Percentiles rank a stretch among this genome's conserved stretches.
Evolutionary conservation across 2,888 invertebrate genomes (phyloP).

Genomic region (Neuroscelio doddi): DNA sequence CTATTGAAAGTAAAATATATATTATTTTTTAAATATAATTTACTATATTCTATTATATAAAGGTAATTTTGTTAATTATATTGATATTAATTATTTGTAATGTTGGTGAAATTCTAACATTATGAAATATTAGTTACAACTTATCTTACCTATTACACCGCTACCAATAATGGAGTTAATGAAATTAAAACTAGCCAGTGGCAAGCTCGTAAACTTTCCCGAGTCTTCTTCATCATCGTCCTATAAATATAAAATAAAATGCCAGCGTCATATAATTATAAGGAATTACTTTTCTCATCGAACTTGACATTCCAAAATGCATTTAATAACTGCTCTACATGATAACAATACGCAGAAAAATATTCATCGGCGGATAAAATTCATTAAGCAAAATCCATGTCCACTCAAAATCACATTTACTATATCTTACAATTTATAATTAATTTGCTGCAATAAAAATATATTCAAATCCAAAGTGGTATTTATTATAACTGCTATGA

Average conservation of each 20-base stretch:
- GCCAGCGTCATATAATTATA: slow-evolving; percentile 25
- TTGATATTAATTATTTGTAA: too few species aligned
- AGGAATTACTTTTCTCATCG: slow-evolving; percentile 19
- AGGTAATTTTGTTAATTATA: too few species aligned
- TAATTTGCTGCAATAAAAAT: too few species aligned
- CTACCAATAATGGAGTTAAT: slow-evolving; percentile 92
- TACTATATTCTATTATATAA: too few species aligned
- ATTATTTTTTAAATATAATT: too few species aligned
- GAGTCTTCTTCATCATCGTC: slow-evolving; percentile 73
- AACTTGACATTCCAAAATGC: slow-evolving; percentile 30
- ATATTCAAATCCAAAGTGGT: too few species aligned
- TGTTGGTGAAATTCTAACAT: too few species aligned
- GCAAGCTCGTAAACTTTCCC: slow-evolving; percentile 79
- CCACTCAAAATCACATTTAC: background rate
- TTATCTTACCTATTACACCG: slow-evolving; percentile 82
- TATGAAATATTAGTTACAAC: too few species aligned
- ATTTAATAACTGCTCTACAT: background rate
- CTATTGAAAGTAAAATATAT: too few species aligned
- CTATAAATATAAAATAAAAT: slow-evolving; percentile 43
- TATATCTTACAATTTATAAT: too few species aligned
- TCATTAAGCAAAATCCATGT: background rate
- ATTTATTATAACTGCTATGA: too few species aligned
- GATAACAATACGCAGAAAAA: slow-evolving; percentile 8
- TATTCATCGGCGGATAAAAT: background rate
- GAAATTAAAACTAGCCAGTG: slow-evolving; percentile 88